These are phyloP conservation scores for Myrmecobius fasciatus DNA, from an alignment of 2,113 vertebrate species.

Conservation along the genomic window DNA sequence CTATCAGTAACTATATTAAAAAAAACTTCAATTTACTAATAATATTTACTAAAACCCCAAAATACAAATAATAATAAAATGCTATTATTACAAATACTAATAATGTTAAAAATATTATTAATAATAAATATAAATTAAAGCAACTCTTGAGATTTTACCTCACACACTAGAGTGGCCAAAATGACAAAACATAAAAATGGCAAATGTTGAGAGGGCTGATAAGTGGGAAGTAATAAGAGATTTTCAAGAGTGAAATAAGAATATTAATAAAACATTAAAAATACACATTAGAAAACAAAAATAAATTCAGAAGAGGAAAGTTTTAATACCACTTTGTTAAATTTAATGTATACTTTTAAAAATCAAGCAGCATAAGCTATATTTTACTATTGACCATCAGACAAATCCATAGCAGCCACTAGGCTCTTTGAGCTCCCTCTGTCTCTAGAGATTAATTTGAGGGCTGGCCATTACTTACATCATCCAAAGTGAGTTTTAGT, in stretches of 20 bases:
- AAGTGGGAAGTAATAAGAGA: not conserved
- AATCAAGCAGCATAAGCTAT: not conserved
- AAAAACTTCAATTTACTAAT: not conserved
- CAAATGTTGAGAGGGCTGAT: not conserved
- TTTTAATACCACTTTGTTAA: not conserved
- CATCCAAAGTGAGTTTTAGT: not conserved
- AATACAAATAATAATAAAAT: too few relatives aligned
- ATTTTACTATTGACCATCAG: not conserved
- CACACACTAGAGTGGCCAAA: not conserved
- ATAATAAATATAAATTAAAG: not conserved
- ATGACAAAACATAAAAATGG: not conserved
- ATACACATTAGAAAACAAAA: not conserved
- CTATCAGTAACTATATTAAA: not conserved
- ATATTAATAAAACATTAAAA: not conserved
- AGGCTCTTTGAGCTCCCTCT: not conserved
- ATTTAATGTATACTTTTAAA: not conserved
- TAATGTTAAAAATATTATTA: too few relatives aligned
- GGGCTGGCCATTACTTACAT: not conserved
- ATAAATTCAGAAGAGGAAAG: not conserved
- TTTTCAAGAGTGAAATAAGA: not conserved
- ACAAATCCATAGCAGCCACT: not conserved
- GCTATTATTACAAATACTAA: too few relatives aligned
- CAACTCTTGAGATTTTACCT: not conserved
- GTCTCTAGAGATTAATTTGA: not conserved
- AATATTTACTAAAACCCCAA: too few relatives aligned